phyloP scores from a whole-genome alignment of 2,797 vertebrate species.

The Pseudomugil tenellus region DNA sequence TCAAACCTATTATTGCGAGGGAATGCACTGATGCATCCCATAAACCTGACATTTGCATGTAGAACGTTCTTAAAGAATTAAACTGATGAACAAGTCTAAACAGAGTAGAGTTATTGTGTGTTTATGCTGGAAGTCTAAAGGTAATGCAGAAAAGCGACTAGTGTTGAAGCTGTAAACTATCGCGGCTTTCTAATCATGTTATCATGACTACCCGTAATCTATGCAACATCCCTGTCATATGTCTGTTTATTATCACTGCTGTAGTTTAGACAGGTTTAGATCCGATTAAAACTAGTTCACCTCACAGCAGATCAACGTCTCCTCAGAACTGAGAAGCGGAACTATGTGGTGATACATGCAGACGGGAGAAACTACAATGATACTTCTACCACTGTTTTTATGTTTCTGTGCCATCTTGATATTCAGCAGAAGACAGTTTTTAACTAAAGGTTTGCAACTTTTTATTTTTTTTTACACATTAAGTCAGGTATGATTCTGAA shows the following conservation, averaged over 20 bases:
- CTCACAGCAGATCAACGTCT: slow-evolving; percentile 72
- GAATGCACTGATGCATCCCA: slow-evolving; percentile 75
- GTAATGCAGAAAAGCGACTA: slow-evolving; percentile 61
- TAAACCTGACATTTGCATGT: slow-evolving; percentile 79
- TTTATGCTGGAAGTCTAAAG: slow-evolving; percentile 63
- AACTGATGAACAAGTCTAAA: slow-evolving; percentile 55
- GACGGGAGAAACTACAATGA: slow-evolving; percentile 61
- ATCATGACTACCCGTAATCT: slow-evolving; percentile 98
- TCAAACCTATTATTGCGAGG: slow-evolving; percentile 84
- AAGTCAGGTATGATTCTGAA: slow-evolving; percentile 27
- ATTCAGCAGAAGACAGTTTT: slow-evolving; percentile 52
- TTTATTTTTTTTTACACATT: slow-evolving; percentile 9
- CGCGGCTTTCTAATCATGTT: slow-evolving; percentile 74
- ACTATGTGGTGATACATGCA: slow-evolving; percentile 70
- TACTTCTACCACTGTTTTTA: slow-evolving; percentile 50
- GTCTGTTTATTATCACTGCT: slow-evolving; percentile 65
- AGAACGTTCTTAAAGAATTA: slow-evolving; percentile 72
- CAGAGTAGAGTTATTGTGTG: slow-evolving; percentile 48
- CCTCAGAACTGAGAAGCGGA: slow-evolving; percentile 57
- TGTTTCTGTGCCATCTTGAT: slow-evolving; percentile 48
- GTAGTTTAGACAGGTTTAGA: slow-evolving; percentile 65
- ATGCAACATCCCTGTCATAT: slow-evolving; percentile 87
- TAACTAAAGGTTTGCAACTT: slow-evolving; percentile 10
- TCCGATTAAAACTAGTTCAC: slow-evolving; percentile 68
- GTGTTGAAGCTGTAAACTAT: slow-evolving; percentile 87